Evolutionary conservation across 1,140 invertebrate genomes (phyloP), one percentile per base, ranked within the genome.

Genomic region (Probaryconus sp.): DNA sequence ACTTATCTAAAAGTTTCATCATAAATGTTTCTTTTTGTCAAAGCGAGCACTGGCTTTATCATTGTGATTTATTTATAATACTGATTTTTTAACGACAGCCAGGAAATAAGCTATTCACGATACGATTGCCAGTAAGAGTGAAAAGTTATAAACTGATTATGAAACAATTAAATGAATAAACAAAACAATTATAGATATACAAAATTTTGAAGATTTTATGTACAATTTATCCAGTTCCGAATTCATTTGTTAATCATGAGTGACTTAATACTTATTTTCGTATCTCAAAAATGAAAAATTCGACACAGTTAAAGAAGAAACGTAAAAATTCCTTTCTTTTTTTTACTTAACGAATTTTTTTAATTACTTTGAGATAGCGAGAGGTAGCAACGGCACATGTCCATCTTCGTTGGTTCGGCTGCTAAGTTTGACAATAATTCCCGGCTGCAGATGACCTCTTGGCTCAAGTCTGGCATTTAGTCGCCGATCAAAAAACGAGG

Each of bases 1-100:
- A 20, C 35, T 26, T 40, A 30, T 53, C 16, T 55, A 55, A 42
- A 55, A 24, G n/a, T 28, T 53, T 24, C n/a, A 40, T 7, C 9
- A 14, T 55, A 1, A 42, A 55, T 55, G 38, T 2, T 56, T 17
- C 42, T 28, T 56, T 42, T 43, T 9, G 16, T 33, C 14, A 24
- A 21, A 17, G 11, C 26, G 20, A 37, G 10, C 14, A 24, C 37
- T 47, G 21, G 43, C 18, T 30, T 13, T 14, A 17, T 6, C 7
- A 24, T 40, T 45, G 18, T 38, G 11, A 47, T 58, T 69, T 71
- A 70, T 35, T 37, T 65, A 71, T 81, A 81, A 81, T 81, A 81
- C 79, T 81, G 79, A 74, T 68, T 50, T 37, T 17, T 28, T 43
- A 51, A 26, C 14, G 24, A 58, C 61, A 65, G 61, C 61, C 40